phyloP scores from a whole-genome alignment of 2,797 vertebrate genomes.

The Caiman crocodilus region DNA sequence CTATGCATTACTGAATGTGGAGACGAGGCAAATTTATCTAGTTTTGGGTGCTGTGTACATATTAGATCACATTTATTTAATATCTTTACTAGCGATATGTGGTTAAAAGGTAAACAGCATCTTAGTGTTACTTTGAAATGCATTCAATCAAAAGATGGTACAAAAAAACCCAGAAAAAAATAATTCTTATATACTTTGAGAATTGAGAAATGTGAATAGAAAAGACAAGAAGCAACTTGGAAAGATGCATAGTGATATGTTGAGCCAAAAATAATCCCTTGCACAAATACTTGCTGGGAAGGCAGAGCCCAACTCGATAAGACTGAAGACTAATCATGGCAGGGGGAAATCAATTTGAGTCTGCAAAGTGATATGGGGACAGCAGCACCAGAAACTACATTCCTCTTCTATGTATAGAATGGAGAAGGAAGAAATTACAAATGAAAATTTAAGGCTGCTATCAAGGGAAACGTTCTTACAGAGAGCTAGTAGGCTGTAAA shows the following conservation, averaged over 20 bases:
- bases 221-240: constrained; percentile 38
- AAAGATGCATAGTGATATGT: constrained; percentile 41
- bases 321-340: constrained; percentile 48
- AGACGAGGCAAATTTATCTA: neutral
- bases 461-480: constrained; percentile 53
- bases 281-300: neutral
- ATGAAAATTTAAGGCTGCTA: constrained; percentile 60
- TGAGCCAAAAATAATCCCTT: constrained; percentile 45
- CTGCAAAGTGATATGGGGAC: neutral
- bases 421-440: constrained; percentile 66
- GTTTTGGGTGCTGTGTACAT: neutral
- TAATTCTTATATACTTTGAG: constrained; percentile 25
- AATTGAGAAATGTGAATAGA: constrained; percentile 14
- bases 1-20: neutral
- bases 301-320: neutral
- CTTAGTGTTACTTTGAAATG: neutral
- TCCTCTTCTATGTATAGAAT: no score
- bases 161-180: constrained; percentile 23
- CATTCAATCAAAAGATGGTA: neutral
- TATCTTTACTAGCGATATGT: neutral
- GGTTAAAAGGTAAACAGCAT: neutral
- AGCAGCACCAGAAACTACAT: no score
- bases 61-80: constrained; percentile 13
- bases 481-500: constrained; percentile 61
- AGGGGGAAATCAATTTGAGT: constrained; percentile 8